Evolutionary conservation across 1,140 invertebrate species (phyloP).

Genomic region (Dolichoris vasculosae): DNA sequence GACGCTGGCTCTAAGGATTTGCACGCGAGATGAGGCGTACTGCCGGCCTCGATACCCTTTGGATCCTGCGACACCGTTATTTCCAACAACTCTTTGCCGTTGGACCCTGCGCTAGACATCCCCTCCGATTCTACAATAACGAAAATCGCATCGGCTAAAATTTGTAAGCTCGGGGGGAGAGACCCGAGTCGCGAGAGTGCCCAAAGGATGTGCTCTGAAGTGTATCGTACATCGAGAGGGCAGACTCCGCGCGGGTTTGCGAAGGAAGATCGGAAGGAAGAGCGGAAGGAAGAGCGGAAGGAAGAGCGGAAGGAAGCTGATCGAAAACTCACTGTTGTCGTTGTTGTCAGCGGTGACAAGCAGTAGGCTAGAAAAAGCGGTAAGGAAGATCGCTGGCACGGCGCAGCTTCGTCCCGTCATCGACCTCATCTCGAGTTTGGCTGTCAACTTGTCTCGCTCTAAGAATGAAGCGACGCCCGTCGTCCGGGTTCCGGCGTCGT

Average conservation of each 20-base stretch:
- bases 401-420: neutral
- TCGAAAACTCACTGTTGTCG: constrained; percentile 26
- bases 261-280: neutral
- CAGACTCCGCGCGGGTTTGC: neutral
- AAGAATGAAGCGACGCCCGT: neutral
- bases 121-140: constrained; percentile 18
- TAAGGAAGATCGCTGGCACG: neutral
- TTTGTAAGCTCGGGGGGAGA: neutral
- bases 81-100: constrained; percentile 48
- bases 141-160: too few relatives aligned
- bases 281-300: neutral
- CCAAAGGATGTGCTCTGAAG: constrained; percentile 16
- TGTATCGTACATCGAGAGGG: constrained; percentile 13
- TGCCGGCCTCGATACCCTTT: constrained; percentile 69
- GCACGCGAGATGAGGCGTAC: constrained; percentile 68
- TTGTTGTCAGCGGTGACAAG: constrained; percentile 40
- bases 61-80: constrained; percentile 66
- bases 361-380: constrained; percentile 19
- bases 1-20: constrained; percentile 60
- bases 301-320: neutral
- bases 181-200: neutral
- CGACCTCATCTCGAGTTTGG: constrained; percentile 7
- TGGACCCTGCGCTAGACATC: constrained; percentile 13
- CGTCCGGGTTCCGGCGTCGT: neutral
- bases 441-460: neutral